Percentiles rank a stretch among this genome's conserved stretches.
Evolutionary conservation across 2,888 invertebrate genomes (phyloP).

Genomic region (Shargacucullia verbasci): DNA sequence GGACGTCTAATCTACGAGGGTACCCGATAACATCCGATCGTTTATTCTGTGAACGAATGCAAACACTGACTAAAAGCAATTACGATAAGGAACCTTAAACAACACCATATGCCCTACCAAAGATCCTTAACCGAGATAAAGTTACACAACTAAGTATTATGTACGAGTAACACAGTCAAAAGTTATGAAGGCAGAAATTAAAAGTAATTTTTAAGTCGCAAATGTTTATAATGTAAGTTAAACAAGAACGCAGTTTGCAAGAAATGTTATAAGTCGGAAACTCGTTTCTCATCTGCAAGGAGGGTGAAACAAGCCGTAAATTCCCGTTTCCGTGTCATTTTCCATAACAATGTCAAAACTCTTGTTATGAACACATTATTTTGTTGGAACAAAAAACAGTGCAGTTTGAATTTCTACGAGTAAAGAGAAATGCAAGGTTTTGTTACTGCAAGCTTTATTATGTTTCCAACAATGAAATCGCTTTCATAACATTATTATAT

Average conservation of each 20-base stretch:
- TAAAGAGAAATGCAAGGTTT: slow-evolving; percentile 34
- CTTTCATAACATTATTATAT: neutral
- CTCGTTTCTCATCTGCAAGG: slow-evolving; percentile 71
- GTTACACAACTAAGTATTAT: slow-evolving; percentile 17
- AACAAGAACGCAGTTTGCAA: slow-evolving; percentile 70
- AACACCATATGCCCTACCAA: slow-evolving; percentile 30
- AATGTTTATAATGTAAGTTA: slow-evolving; percentile 75
- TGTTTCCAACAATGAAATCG: slow-evolving; percentile 24
- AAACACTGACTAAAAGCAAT: slow-evolving; percentile 67
- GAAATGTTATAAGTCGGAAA: slow-evolving; percentile 75
- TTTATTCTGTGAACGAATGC: slow-evolving; percentile 66
- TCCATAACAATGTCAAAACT: slow-evolving; percentile 76
- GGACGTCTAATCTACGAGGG: slow-evolving; percentile 66
- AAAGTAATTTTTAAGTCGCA: slow-evolving; percentile 64
- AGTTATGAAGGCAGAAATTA: slow-evolving; percentile 52
- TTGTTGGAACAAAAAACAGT: slow-evolving; percentile 59
- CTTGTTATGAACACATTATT: slow-evolving; percentile 71
- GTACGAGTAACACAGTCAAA: slow-evolving; percentile 12
- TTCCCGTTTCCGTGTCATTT: slow-evolving; percentile 76
- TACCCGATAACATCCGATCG: slow-evolving; percentile 63
- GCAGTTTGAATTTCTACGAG: slow-evolving; percentile 44
- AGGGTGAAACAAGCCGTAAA: slow-evolving; percentile 72
- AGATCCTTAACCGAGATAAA: slow-evolving; percentile 30
- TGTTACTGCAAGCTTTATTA: slow-evolving; percentile 28
- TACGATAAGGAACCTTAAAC: slow-evolving; percentile 58